A percentile compares a stretch with the other conserved stretches of the same genome.
Evolutionary conservation across 2,888 invertebrate species (phyloP).

Genomic region (Ceratothoa steindachneri): DNA sequence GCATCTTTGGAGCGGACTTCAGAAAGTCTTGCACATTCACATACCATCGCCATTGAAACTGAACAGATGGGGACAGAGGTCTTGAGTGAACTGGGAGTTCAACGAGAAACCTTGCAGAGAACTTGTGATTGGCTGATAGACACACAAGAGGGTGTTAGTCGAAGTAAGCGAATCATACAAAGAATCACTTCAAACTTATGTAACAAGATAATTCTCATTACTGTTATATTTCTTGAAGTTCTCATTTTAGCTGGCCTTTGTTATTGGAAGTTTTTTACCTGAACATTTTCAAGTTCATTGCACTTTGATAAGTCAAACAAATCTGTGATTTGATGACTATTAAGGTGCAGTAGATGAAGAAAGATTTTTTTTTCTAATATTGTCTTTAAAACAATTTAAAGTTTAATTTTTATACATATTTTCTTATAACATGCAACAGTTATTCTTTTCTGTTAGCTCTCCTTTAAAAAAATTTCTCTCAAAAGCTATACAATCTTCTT

Average conservation of each 20-base stretch:
- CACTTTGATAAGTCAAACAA: too few relatives aligned
- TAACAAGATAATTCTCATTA: slow-evolving; percentile 68
- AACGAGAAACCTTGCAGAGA: slow-evolving; percentile 68
- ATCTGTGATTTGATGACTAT: too few relatives aligned
- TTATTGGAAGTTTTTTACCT: slow-evolving; percentile 40
- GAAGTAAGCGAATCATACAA: slow-evolving; percentile 63
- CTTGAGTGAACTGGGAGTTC: slow-evolving; percentile 68
- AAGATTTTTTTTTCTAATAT: too few relatives aligned
- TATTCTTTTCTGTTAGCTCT: too few relatives aligned
- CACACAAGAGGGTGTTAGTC: slow-evolving; percentile 67
- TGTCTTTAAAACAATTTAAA: too few relatives aligned
- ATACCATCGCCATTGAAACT: slow-evolving; percentile 69
- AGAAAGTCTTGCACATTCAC: slow-evolving; percentile 31
- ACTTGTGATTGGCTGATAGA: slow-evolving; percentile 63
- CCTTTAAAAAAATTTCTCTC: too few relatives aligned
- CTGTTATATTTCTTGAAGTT: slow-evolving; percentile 69
- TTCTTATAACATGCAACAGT: too few relatives aligned
- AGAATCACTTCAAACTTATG: slow-evolving; percentile 67
- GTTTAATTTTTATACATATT: too few relatives aligned
- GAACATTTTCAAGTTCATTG: too few relatives aligned
- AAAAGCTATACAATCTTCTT: too few relatives aligned
- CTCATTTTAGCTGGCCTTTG: slow-evolving; percentile 55
- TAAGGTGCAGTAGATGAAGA: too few relatives aligned
- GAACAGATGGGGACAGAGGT: slow-evolving; percentile 74
- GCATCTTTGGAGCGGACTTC: slow-evolving; percentile 32